Evolutionary conservation across 2,113 vertebrate genomes (phyloP), one percentile per base, ranked within the genome.

Genomic region (Tetrax tetrax): DNA sequence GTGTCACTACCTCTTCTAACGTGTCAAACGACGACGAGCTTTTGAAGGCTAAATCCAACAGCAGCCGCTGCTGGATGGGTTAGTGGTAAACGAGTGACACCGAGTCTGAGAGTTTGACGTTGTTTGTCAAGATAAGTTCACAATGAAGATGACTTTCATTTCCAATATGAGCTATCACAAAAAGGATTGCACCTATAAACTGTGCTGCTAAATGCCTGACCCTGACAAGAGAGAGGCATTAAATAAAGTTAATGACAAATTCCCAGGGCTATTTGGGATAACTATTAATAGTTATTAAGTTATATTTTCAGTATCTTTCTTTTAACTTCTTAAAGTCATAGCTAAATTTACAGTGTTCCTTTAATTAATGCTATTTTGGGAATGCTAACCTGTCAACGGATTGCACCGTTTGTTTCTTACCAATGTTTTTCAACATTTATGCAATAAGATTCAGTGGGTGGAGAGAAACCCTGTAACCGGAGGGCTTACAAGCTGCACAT

Each of bases 1-100:
- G 89, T 82, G 96, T 96, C 68, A 24, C 94, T 97, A 75, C 93
- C 85, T 96, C 96, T 97, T 94, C 93, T 94, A 93, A 97, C 75
- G 35, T 96, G 96, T 97, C 97, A 97, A 96, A 97, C 64, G 78
- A 93, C 45, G 65, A 95, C 96, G 93, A 92, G 87, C 76, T 97
- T 98, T 97, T 98, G 97, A 98, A 98, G 82, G 94, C 95, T 97
- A 97, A 98, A 98, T 98, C 95, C 91, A 97, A 93, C 92, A 84
- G 85, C 83, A 90, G 87, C 90, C 84, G 80, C 91, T 97, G 97
- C 96, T 97, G 35, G 95, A 95, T 24, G 93, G 94, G 94, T 95
- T 96, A 96, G 93, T 91, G 91, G 95, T 65, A 97, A 97, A 93
- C 96, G 97, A 98, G 90, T 98, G 98, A 96, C 96, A 92, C 77